Base-by-base conservation (phyloP, 2,797 vertebrate genomes). In the Rachycentron canadum region DNA sequence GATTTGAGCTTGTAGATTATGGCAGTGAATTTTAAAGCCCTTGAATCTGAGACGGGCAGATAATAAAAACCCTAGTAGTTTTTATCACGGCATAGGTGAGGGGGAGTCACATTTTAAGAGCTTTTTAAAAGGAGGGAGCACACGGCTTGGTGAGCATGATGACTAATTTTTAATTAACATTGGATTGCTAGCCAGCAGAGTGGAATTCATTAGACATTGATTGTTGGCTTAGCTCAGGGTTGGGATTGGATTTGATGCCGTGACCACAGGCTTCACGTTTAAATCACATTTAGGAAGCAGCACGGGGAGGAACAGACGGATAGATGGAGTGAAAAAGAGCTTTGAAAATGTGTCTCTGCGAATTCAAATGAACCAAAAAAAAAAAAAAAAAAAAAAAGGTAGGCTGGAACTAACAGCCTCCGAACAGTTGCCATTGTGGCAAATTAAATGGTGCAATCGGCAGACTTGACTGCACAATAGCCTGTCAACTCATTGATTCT, bases 141-240 rank as follows among this genome's bases (percentile, higher is more conserved):
- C 74, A 65, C n/a, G 61, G 81, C 73, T 78, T 75, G 43, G 70
- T 63, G 79, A 81, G 69, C 76, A 28, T 34, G 68, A 78, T 69
- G 69, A 69, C 65, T 58, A 26, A 55, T 73, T 86, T 85, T 84
- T 89, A 89, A 91, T 88, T 89, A 88, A 73, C 57, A 36, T 13
- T 57, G 78, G 81, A 85, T 68, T 84, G 58, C 41, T 9, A 58
- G 71, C 45, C 76, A 84, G 41, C 73, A 66, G 78, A 90, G 84
- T 73, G 78, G 77, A 88, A 83, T 85, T 81, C 74, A 89, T 86
- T 69, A 88, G 82, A 66, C 79, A 76, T 49, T 43, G 87, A 91
- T 85, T 88, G 89, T 88, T 86, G 85, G 73, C 72, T 79, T 52
- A 75, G 87, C 72, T 67, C 61, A 30, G 70, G 40, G 58, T 43